These are phyloP conservation scores for Nomada hirtipes DNA, from an alignment of 2,888 invertebrate genomes.

Conservation along the genomic window DNA sequence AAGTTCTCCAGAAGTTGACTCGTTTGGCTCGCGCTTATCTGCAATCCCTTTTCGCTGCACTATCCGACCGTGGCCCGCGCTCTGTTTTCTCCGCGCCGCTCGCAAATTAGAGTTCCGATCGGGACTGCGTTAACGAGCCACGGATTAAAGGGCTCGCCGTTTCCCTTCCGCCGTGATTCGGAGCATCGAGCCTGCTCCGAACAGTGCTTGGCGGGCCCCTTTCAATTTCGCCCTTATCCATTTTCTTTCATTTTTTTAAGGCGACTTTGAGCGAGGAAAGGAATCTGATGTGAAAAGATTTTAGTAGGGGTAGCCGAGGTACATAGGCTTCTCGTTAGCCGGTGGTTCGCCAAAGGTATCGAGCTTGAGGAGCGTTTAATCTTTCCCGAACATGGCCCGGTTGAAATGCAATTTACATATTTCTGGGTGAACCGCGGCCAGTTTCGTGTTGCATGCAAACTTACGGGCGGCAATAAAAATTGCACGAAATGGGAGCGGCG, in stretches of 20 bases:
- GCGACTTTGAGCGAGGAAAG: too few relatives aligned
- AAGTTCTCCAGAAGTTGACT: conserved; percentile 41
- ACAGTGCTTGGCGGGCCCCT: background rate
- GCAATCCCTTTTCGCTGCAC: conserved; percentile 12
- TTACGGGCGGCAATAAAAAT: background rate
- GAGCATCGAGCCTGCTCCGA: background rate
- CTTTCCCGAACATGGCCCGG: background rate
- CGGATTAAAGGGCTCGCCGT: conserved; percentile 41
- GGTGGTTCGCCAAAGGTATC: background rate
- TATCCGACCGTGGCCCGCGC: conserved; percentile 23
- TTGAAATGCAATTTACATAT: background rate
- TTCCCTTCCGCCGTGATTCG: conserved; percentile 20
- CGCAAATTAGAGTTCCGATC: conserved; percentile 48
- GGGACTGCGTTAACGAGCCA: conserved; percentile 42
- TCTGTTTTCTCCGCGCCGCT: conserved; percentile 46
- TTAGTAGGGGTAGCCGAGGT: too few relatives aligned
- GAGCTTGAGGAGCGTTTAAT: background rate
- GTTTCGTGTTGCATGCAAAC: conserved; percentile 1
- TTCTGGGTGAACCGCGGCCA: background rate
- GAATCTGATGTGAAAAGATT: background rate
- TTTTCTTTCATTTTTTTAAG: background rate
- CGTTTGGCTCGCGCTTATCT: conserved; percentile 48
- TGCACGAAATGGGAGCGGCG: background rate
- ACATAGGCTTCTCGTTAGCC: background rate
- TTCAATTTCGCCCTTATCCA: conserved; percentile 7